Percentiles rank a stretch among this genome's conserved stretches.
Evolutionary conservation across 2,113 vertebrate genomes (phyloP).

Genomic region (Hypanus sabinus): DNA sequence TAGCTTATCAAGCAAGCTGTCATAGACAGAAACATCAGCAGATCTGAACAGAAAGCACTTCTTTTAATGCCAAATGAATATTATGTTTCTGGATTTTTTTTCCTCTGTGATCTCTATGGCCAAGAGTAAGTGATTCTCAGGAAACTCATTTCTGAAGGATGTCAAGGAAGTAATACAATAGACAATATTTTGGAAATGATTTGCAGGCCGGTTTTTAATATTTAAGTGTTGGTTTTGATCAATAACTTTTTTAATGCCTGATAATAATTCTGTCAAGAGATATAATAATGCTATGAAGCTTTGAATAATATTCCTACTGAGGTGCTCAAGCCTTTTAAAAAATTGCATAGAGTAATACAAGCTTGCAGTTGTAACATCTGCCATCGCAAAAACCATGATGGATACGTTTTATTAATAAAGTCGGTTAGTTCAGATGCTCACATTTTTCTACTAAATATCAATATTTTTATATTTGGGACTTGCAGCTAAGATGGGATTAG

Average conservation of each 20-base stretch:
- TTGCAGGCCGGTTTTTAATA: not conserved
- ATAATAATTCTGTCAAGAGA: not conserved
- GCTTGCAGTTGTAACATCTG: not conserved
- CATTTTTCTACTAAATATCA: not conserved
- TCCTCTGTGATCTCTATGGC: not conserved
- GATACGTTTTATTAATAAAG: not conserved
- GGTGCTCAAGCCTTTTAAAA: not conserved
- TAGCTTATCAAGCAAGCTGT: not conserved
- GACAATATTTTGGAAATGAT: slow-evolving; percentile 3
- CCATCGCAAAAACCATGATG: not conserved
- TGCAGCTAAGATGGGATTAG: not conserved
- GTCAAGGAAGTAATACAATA: slow-evolving; percentile 5
- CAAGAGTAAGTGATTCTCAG: not conserved
- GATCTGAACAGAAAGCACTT: not conserved
- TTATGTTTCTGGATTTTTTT: not conserved
- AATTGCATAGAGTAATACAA: not conserved
- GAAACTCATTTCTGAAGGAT: not conserved
- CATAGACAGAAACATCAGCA: not conserved
- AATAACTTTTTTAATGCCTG: not conserved
- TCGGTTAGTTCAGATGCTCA: not conserved
- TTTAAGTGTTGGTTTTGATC: not conserved
- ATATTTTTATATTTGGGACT: not conserved
- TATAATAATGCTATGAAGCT: not conserved
- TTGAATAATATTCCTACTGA: slow-evolving; percentile 8
- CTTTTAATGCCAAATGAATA: not conserved